Conservation (phyloP, 2,113 vertebrate genomes). For the Equus przewalskii region DNA sequence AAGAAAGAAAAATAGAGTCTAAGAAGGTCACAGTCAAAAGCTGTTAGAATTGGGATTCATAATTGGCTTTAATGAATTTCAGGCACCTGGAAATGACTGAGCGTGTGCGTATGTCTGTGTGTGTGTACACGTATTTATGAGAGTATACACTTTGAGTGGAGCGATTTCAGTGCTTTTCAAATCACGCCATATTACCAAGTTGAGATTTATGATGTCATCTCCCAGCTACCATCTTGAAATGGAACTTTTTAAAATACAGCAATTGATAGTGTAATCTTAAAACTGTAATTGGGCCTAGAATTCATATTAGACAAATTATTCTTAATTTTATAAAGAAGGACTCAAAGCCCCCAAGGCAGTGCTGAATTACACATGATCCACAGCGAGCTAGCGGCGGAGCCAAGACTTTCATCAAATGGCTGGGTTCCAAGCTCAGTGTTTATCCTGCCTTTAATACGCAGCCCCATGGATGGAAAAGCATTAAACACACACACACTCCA, state of each 20-base stretch:
- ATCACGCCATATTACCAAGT: neutral
- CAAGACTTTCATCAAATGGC: neutral
- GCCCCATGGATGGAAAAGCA: neutral
- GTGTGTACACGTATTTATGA: neutral
- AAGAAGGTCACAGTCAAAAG: neutral
- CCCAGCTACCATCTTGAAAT: neutral
- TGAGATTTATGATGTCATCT: neutral
- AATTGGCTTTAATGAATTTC: neutral
- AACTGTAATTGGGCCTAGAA: neutral
- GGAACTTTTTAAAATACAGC: neutral
- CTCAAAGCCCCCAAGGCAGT: neutral
- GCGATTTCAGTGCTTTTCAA: neutral
- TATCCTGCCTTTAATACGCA: neutral
- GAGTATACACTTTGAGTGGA: neutral
- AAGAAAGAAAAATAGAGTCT: neutral
- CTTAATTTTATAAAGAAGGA: neutral
- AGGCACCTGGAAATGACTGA: neutral
- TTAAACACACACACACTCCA: neutral
- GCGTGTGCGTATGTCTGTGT: accelerated
- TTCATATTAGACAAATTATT: neutral
- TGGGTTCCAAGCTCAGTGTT: neutral
- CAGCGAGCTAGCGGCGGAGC: neutral
- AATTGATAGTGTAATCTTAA: neutral
- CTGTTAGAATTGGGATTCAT: neutral
- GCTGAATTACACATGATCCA: neutral